These are phyloP conservation scores for Apis florea DNA, from an alignment of 1,140 invertebrate genomes.

Conservation along the genomic window DNA sequence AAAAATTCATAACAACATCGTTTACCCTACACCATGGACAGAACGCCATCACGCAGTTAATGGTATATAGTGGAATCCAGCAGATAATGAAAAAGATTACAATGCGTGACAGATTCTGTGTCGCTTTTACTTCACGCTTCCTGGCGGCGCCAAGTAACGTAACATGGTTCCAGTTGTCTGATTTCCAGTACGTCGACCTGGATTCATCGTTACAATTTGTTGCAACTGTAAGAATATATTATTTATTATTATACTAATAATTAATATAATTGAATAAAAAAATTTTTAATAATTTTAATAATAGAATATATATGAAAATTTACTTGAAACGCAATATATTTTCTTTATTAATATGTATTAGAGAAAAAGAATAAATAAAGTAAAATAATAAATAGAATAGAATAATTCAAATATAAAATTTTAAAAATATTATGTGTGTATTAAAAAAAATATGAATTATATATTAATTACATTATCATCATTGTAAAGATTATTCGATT, in stretches of 20 bases:
- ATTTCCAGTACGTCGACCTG: conserved; percentile 64
- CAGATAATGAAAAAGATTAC: conserved; percentile 95
- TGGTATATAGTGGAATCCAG: conserved; percentile 95
- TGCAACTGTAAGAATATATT: conserved; percentile 76
- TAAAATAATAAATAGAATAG: too few species aligned
- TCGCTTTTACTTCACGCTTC: conserved; percentile 93
- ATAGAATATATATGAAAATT: background rate
- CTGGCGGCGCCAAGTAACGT: conserved; percentile 88
- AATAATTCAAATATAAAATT: background rate
- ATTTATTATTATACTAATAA: background rate
- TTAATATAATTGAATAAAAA: background rate
- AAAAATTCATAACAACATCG: conserved; percentile 86
- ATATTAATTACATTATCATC: too few species aligned
- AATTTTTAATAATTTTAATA: background rate
- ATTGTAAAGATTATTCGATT: background rate
- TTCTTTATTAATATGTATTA: too few species aligned
- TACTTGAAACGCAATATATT: too few species aligned
- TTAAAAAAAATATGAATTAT: too few species aligned
- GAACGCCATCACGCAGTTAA: conserved; percentile 93
- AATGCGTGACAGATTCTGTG: conserved; percentile 94
- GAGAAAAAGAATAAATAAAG: background rate
- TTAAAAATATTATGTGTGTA: background rate
- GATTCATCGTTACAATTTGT: conserved; percentile 83
- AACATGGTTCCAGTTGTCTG: conserved; percentile 84
- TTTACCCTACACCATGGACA: conserved; percentile 85